A percentile compares a stretch with the other conserved stretches of the same genome.
These are phyloP conservation scores for Agapornis roseicollis DNA, from an alignment of 2,113 vertebrate genomes.

Conservation along the genomic window DNA sequence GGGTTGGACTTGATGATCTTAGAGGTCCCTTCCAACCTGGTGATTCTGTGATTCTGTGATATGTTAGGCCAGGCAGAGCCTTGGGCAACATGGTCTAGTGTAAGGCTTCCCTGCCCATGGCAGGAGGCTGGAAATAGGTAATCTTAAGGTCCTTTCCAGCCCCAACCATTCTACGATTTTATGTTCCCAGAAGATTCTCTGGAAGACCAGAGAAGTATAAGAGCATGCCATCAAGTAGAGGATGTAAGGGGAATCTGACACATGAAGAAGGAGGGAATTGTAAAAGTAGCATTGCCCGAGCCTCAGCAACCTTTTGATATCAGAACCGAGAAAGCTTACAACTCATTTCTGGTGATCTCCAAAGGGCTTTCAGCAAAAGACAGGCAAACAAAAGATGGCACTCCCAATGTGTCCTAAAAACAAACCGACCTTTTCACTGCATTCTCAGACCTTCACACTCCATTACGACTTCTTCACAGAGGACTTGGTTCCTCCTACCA, in stretches of 20 bases:
- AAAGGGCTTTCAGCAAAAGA: neutral
- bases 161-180: neutral
- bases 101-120: neutral
- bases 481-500: neutral
- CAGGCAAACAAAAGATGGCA: neutral
- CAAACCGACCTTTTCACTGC: accelerated
- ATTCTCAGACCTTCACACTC: neutral
- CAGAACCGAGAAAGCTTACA: neutral
- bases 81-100: neutral
- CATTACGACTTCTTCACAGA: neutral
- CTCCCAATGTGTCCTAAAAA: neutral
- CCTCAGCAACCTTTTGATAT: neutral
- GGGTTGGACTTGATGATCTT: too few species aligned
- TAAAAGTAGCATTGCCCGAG: neutral
- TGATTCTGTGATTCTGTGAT: too few species aligned
- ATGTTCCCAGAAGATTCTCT: neutral
- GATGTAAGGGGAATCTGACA: neutral
- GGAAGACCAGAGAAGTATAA: neutral
- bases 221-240: neutral
- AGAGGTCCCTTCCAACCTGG: too few species aligned
- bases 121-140: neutral
- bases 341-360: neutral
- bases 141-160: neutral
- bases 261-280: neutral
- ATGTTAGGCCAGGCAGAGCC: neutral